Percentiles rank a stretch among this genome's conserved stretches.
phyloP scores from a whole-genome alignment of 2,113 vertebrate species.

The Agapornis roseicollis region DNA sequence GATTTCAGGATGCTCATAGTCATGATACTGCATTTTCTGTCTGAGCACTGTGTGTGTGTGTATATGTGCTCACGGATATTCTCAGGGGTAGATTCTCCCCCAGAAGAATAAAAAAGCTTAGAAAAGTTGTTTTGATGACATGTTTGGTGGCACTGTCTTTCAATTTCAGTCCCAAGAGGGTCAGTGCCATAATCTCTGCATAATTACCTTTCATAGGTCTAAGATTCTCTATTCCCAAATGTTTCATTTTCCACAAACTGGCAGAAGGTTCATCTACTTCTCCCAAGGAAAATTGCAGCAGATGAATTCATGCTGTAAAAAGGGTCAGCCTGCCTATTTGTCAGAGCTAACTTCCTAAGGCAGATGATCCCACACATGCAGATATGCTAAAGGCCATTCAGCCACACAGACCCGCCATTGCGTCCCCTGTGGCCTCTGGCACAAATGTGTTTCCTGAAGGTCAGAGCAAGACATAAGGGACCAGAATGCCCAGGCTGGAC shows the following conservation, averaged over 20 bases:
- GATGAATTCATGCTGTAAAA: neutral
- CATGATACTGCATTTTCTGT: neutral
- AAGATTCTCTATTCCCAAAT: neutral
- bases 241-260: neutral
- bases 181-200: neutral
- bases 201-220: neutral
- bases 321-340: neutral
- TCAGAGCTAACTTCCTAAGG: neutral
- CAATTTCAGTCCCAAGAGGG: neutral
- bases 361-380: neutral
- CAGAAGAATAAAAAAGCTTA: neutral
- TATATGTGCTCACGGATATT: neutral
- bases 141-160: neutral
- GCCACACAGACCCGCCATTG: fast-evolving
- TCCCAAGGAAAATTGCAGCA: neutral
- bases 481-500: neutral
- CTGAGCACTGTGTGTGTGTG: fast-evolving
- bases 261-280: neutral
- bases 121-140: neutral
- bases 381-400: neutral
- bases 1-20: neutral
- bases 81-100: neutral
- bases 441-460: neutral
- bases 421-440: neutral
- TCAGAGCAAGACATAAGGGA: neutral